Percentiles rank a stretch among this genome's conserved stretches.
phyloP scores from a whole-genome alignment of 2,113 vertebrate species.

The Macrotis lagotis region DNA sequence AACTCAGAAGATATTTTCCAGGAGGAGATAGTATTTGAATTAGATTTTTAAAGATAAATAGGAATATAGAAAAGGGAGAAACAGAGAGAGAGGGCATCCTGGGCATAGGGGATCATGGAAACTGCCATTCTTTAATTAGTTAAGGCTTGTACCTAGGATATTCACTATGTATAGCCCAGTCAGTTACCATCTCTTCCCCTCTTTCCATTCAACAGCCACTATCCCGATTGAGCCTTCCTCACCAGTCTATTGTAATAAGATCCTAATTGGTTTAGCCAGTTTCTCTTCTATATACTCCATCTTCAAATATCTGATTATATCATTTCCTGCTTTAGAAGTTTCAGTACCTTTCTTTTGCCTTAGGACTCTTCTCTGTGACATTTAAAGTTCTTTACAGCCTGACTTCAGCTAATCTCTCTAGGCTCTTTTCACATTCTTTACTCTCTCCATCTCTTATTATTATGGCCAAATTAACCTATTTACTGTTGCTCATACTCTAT shows the following conservation, averaged over 20 bases:
- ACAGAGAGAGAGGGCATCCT: not conserved
- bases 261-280: not conserved
- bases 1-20: not conserved
- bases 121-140: not conserved
- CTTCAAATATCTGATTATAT: not conserved
- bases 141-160: not conserved
- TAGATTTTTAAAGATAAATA: not conserved
- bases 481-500: not conserved
- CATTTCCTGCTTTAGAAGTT: not conserved
- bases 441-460: not conserved
- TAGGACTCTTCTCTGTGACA: not conserved
- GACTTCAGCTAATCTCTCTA: not conserved
- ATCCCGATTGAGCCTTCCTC: not conserved
- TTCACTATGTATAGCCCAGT: not conserved
- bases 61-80: not conserved
- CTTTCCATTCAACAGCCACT: not conserved
- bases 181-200: not conserved
- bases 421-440: not conserved
- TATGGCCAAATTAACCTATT: not conserved
- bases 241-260: not conserved
- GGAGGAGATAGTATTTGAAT: not conserved
- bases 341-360: not conserved
- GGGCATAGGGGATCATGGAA: not conserved
- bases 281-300: not conserved
- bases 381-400: not conserved